Evolutionary conservation across 1,140 invertebrate species (phyloP), one percentile per base, ranked within the genome.

Genomic region (Bombus balteatus): DNA sequence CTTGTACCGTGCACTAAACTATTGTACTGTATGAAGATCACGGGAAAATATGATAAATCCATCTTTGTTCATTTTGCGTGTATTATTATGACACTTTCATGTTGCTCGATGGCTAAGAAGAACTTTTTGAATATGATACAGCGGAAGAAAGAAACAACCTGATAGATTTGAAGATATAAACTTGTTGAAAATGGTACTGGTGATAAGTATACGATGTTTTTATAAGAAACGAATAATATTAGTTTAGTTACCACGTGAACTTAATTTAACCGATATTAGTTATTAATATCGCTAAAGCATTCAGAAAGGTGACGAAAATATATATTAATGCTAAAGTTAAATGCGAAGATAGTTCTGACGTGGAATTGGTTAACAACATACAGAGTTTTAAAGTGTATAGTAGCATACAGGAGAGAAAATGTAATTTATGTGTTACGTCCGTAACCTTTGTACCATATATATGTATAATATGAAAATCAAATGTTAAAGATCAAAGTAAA

Each of bases 241-340:
- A 2, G 18, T 22, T 53, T 22, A 18, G 18, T 53, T 53, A 22
- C 47, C 47, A 2, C 18, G 47, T 53, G 5, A 22, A 53, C 12
- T n/a, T n/a, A n/a, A 62, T 62, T n/a, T 62, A 5, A n/a, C 4
- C 10, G 28, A 12, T 3, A 12, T n/a, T n/a, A 22, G 47, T 53
- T 53, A 53, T 53, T 53, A 53, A 22, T 59, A 12, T 62, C 28
- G 25, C n/a, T 62, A 28, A 28, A n/a, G 12, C 4, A 13, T 62
- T n/a, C 12, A 5, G 28, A 0, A 62, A 0, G 0, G 0, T 0
- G 28, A n/a, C 10, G 3, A n/a, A 62, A 13, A n/a, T 3, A 13
- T 13, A 28, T 10, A 13, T 62, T n/a, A 12, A 62, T 62, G 28
- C 28, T 4, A n/a, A 62, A 62, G 28, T 62, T n/a, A 62, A 62